Percentiles rank a stretch among this genome's conserved stretches.
phyloP scores from a whole-genome alignment of 2,888 invertebrate genomes.

The Callinectes sapidus region DNA sequence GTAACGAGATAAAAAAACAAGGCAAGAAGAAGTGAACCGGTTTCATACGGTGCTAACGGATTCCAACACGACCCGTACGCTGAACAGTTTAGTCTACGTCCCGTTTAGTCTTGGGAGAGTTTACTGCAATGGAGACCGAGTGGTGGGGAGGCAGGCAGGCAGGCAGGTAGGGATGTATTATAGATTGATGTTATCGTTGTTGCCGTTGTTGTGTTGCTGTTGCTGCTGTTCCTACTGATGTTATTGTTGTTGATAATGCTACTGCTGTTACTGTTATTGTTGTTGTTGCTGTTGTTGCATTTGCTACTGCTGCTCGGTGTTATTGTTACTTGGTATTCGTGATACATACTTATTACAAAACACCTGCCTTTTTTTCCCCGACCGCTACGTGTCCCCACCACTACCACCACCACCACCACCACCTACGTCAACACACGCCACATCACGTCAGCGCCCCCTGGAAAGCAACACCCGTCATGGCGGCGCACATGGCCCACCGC shows the following conservation, averaged over 20 bases:
- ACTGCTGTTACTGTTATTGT: not conserved
- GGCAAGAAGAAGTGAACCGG: not conserved
- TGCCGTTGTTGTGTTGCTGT: not conserved
- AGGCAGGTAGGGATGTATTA: not conserved
- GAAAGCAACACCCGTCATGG: not conserved
- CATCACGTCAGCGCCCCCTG: not conserved
- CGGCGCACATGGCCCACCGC: constrained; percentile 7
- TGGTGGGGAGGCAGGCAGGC: not conserved
- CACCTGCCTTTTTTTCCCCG: not conserved
- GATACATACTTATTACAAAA: not conserved
- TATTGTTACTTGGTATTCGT: not conserved
- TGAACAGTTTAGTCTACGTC: not conserved
- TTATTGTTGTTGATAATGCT: too few relatives aligned
- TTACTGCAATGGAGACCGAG: not conserved
- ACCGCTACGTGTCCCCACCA: not conserved
- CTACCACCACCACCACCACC: not conserved
- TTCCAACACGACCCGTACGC: not conserved
- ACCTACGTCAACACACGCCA: not conserved
- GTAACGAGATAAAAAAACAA: not conserved
- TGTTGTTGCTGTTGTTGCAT: not conserved
- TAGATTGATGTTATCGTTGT: not conserved
- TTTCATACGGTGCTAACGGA: not conserved
- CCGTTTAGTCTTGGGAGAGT: not conserved
- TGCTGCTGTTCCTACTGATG: not conserved
- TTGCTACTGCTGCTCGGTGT: not conserved